Evolutionary conservation across 2,113 vertebrate species (phyloP), one percentile per base, ranked within the genome.

Genomic region (Macquaria ambigua): DNA sequence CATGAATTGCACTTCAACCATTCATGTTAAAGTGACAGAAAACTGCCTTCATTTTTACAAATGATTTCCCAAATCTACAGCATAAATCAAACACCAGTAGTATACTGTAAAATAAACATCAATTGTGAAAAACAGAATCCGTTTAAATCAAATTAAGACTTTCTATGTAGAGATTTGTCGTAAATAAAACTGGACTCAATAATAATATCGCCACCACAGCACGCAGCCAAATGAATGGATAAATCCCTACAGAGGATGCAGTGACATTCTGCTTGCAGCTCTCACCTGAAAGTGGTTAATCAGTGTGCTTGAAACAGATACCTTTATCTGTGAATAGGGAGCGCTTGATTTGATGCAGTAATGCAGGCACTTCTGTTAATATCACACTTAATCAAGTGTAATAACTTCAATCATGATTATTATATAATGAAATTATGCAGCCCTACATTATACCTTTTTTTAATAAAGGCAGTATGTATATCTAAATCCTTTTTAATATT

Each of bases 301-400:
- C 37, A 55, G 14, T 21, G 37, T 21, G 14, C 64, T 61, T 77
- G 18, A 43, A 63, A n/a, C 20, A 7, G 8, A 48, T 43, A 62
- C 56, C 34, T 74, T 84, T 66, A 66, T 79, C 59, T 69, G 15
- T 50, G 1, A 70, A 55, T 25, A 50, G 23, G 34, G 8, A 67
- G 28, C 14, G 14, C 46, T 86, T 88, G 48, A 84, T 77, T 79
- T 77, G 43, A 67, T 55, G 41, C 21, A 61, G 14, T 37, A 34
- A 72, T 73, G 50, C 20, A 28, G 9, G 1, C 31, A 43, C n/a
- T 55, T 5, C n/a, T n/a, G n/a, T 52, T 69, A 78, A 74, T 70
- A 25, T 72, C 25, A 66, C 14, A 77, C 1, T 6, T 69, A 67
- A 86, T 83, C 43, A 69, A 25, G 23, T 80, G 68, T 73, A 62